A percentile compares a stretch with the other conserved stretches of the same genome.
These are phyloP conservation scores for Diarsia dahlii DNA, from an alignment of 2,888 invertebrate genomes.

Conservation along the genomic window DNA sequence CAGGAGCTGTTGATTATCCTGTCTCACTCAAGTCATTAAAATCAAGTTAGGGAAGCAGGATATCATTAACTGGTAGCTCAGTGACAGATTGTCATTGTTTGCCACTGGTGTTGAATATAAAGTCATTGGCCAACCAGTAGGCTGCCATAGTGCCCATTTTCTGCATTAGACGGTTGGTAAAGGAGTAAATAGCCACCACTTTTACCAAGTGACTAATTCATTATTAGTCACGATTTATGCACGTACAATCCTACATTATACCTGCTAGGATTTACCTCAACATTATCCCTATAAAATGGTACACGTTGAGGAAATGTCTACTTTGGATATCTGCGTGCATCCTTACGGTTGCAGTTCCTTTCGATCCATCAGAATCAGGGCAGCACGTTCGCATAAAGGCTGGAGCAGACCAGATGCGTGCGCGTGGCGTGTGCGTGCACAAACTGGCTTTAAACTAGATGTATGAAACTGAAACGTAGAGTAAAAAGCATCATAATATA, in stretches of 20 bases:
- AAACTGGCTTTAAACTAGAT: neutral
- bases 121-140: neutral
- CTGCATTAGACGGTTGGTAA: neutral
- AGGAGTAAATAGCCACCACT: neutral
- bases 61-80: constrained; percentile 26
- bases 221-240: neutral
- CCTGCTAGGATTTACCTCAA: neutral
- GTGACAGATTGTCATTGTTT: constrained; percentile 1
- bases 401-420: neutral
- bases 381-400: neutral
- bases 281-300: neutral
- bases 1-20: constrained; percentile 2
- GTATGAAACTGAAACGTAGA: too few relatives aligned
- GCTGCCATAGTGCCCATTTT: neutral
- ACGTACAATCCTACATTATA: neutral
- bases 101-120: neutral
- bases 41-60: constrained; percentile 25
- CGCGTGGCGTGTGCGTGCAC: neutral
- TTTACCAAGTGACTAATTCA: neutral
- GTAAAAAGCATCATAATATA: too few relatives aligned
- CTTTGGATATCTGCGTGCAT: constrained; percentile 83
- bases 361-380: constrained; percentile 59
- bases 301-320: constrained; percentile 78
- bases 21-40: neutral
- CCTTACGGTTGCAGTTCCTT: constrained; percentile 74